Evolutionary conservation across 1,140 invertebrate genomes (phyloP), one percentile per base, ranked within the genome.

Genomic region (Apis laboriosa): DNA sequence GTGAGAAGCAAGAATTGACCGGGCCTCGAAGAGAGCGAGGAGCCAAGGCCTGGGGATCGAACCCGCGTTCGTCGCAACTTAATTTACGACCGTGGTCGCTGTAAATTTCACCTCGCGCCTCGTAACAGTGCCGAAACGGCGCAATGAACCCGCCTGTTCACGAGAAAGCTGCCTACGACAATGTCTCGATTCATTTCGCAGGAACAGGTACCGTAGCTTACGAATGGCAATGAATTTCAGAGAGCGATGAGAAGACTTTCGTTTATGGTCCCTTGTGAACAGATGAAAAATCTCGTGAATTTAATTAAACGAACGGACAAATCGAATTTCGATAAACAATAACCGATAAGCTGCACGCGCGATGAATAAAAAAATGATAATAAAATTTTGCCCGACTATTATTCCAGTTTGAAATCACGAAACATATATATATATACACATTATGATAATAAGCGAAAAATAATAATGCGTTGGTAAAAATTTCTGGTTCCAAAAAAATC

Each of bases 31-130:
- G 53, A 15, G 15, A 70, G 73, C 51, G 61, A 28, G 28, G 2
- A 71, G 34, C 63, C 68, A 68, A 58, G 53, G 49, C 56, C 12
- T 80, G 75, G 67, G 67, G 60, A 79, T 84, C 67, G 75, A 74
- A 77, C 70, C 68, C 58, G 72, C 72, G 34, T 66, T 84, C 34
- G 82, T 78, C 82, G 87, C 76, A 85, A 83, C 58, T 77, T 88
- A 90, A 90, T 90, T 90, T 90, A 90, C 72, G 86, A 80, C 51
- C 56, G 49, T 71, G 68, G 58, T 51, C 73, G 58, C 17, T 87
- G 82, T 53, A 88, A 88, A 88, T 88, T 88, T 88, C 87, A 88
- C 87, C 77, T 84, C 56, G 61, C 19, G 28, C 61, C n/a, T 82
- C 66, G 77, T 60, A 74, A 80, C 74, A 68, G 73, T 86, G 66